phyloP scores from a whole-genome alignment of 2,113 vertebrate genomes.

The Lepisosteus osseus region DNA sequence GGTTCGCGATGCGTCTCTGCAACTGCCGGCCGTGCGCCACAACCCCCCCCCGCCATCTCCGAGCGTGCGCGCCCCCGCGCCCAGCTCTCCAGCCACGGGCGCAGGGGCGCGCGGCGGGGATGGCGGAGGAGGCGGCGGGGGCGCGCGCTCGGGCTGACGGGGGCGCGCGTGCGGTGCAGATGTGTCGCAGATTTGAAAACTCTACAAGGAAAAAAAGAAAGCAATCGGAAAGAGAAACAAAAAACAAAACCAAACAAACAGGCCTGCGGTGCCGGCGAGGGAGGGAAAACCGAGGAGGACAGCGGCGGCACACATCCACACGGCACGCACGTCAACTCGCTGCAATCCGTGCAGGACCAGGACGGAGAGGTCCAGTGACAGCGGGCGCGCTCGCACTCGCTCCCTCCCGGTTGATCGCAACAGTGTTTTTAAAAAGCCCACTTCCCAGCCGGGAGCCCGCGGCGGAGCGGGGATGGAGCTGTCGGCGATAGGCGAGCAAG shows the following conservation, averaged over 20 bases:
- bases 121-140: slow-evolving; percentile 38
- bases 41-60: too few relatives aligned
- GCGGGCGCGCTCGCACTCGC: too few relatives aligned
- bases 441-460: slow-evolving; percentile 26
- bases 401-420: too few relatives aligned
- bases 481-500: slow-evolving; percentile 93
- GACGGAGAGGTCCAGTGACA: too few relatives aligned
- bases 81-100: too few relatives aligned
- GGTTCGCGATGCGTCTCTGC: too few relatives aligned
- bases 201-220: slow-evolving; percentile 50
- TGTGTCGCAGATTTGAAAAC: slow-evolving; percentile 76
- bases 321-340: too few relatives aligned
- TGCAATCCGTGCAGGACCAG: too few relatives aligned
- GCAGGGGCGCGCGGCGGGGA: slow-evolving; percentile 48
- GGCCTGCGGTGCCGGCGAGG: neutral
- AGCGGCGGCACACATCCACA: neutral
- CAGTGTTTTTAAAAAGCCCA: too few relatives aligned
- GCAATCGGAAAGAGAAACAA: slow-evolving; percentile 23
- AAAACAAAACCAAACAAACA: slow-evolving; percentile 32
- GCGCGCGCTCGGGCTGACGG: too few relatives aligned
- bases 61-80: too few relatives aligned
- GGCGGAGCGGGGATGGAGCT: slow-evolving; percentile 80
- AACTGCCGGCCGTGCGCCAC: too few relatives aligned
- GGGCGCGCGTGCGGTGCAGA: slow-evolving; percentile 58
- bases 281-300: slow-evolving; percentile 25